Evolutionary conservation across 2,113 vertebrate species (phyloP).

Genomic region (Emydocephalus ijimae): DNA sequence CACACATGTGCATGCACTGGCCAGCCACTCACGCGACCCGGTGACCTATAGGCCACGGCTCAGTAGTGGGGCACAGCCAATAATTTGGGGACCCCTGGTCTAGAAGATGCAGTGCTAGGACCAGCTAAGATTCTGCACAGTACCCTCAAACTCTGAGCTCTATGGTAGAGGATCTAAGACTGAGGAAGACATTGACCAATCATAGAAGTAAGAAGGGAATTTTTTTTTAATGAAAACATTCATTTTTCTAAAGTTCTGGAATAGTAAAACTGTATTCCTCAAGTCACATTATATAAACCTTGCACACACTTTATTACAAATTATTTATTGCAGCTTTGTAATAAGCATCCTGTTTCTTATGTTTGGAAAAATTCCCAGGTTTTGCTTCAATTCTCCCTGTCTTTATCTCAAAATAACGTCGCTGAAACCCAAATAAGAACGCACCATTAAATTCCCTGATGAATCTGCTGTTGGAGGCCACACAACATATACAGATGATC

Average conservation of each 20-base stretch:
- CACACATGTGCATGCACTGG: too few relatives aligned
- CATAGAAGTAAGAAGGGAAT: not conserved
- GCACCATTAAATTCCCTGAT: slow-evolving; percentile 23
- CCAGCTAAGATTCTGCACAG: not conserved
- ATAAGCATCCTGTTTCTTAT: slow-evolving; percentile 8
- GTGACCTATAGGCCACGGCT: too few relatives aligned
- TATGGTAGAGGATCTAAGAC: not conserved
- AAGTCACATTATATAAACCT: slow-evolving; percentile 17
- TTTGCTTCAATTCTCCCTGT: slow-evolving; percentile 24
- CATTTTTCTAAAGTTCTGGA: slow-evolving; percentile 28
- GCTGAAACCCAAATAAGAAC: slow-evolving; percentile 19
- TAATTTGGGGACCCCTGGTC: too few relatives aligned
- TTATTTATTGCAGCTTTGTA: not conserved
- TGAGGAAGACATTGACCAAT: not conserved
- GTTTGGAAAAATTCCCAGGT: slow-evolving; percentile 24
- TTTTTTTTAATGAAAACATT: slow-evolving; percentile 25
- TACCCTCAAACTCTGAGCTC: not conserved
- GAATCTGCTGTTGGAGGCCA: slow-evolving; percentile 26
- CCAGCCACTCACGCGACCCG: too few relatives aligned
- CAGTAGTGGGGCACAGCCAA: too few relatives aligned
- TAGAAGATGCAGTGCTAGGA: not conserved
- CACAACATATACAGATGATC: not conserved
- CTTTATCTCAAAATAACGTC: slow-evolving; percentile 18
- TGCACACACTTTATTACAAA: slow-evolving; percentile 20
- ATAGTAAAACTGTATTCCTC: slow-evolving; percentile 11